Evolutionary conservation across 2,888 invertebrate genomes (phyloP).

Genomic region (Lampropteryx suffumata): DNA sequence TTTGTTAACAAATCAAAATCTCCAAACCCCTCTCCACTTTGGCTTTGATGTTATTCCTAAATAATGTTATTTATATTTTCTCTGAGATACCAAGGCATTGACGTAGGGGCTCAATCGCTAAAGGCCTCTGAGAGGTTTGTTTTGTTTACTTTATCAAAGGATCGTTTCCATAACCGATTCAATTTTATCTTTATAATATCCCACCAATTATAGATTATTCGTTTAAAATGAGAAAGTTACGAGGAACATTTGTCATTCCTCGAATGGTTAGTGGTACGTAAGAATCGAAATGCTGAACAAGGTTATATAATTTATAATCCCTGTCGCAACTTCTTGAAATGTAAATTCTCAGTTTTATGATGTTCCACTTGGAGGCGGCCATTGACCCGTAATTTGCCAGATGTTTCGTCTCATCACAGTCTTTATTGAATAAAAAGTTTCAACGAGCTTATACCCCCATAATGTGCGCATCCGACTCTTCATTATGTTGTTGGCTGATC

Average conservation of each 20-base stretch:
- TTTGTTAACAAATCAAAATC: conserved; percentile 11
- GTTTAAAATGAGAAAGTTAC: conserved; percentile 19
- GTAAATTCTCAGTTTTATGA: conserved; percentile 48
- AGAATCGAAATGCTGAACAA: conserved; percentile 16
- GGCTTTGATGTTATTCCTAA: conserved; percentile 33
- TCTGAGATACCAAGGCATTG: conserved; percentile 31
- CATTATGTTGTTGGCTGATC: conserved; percentile 35
- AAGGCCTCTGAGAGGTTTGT: conserved; percentile 34
- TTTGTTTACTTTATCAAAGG: conserved; percentile 52
- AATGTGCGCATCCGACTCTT: conserved; percentile 45
- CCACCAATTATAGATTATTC: conserved; percentile 41
- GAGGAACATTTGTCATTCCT: conserved; percentile 22
- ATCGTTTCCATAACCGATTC: conserved; percentile 48
- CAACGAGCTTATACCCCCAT: conserved; percentile 46
- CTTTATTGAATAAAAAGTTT: conserved; percentile 59
- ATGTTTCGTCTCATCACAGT: conserved; percentile 53
- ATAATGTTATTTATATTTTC: conserved; percentile 45
- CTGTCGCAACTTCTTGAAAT: conserved; percentile 42
- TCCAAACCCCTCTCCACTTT: conserved; percentile 3
- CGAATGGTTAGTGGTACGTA: conserved; percentile 18
- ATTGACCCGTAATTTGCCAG: conserved; percentile 55
- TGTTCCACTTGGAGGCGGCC: conserved; percentile 43
- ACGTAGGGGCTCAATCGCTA: conserved; percentile 30
- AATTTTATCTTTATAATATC: conserved; percentile 41
- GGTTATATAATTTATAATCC: conserved; percentile 37